These are phyloP conservation scores for Volucella inflata DNA, from an alignment of 2,888 invertebrate species.

Conservation along the genomic window DNA sequence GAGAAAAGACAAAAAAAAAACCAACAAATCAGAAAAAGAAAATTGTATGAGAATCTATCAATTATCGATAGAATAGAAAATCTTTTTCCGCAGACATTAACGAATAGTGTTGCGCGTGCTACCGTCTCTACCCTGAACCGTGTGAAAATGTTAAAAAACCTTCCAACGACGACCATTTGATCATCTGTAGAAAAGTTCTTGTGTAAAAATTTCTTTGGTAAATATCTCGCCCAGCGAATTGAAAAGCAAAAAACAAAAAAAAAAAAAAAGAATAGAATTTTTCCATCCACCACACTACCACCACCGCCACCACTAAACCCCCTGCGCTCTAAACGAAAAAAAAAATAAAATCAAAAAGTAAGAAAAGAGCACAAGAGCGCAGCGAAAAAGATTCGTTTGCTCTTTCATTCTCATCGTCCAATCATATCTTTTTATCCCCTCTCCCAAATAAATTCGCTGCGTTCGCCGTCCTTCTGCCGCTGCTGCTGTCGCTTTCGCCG, in stretches of 20 bases:
- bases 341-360: too few species aligned
- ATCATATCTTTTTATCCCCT: slow-evolving; percentile 35
- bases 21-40: slow-evolving; percentile 22
- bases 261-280: slow-evolving; percentile 43
- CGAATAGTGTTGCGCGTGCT: slow-evolving; percentile 44
- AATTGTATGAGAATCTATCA: slow-evolving; percentile 46
- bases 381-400: slow-evolving; percentile 46
- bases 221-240: slow-evolving; percentile 65
- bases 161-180: slow-evolving; percentile 51
- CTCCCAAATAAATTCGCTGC: slow-evolving; percentile 55
- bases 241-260: slow-evolving; percentile 33
- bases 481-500: slow-evolving; percentile 1
- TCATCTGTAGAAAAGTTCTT: slow-evolving; percentile 70
- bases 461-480: neutral
- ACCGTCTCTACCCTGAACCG: slow-evolving; percentile 35
- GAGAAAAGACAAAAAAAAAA: slow-evolving; percentile 27
- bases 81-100: slow-evolving; percentile 34
- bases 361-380: slow-evolving; percentile 13
- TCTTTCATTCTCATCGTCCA: slow-evolving; percentile 55
- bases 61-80: slow-evolving; percentile 48
- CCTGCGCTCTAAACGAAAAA: slow-evolving; percentile 24
- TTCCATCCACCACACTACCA: slow-evolving; percentile 16
- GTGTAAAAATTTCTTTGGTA: slow-evolving; percentile 67
- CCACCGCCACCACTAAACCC: neutral
- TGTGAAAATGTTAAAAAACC: slow-evolving; percentile 58